Conservation (phyloP, 1,140 invertebrate species). For the Drosophila bifasciata region DNA sequence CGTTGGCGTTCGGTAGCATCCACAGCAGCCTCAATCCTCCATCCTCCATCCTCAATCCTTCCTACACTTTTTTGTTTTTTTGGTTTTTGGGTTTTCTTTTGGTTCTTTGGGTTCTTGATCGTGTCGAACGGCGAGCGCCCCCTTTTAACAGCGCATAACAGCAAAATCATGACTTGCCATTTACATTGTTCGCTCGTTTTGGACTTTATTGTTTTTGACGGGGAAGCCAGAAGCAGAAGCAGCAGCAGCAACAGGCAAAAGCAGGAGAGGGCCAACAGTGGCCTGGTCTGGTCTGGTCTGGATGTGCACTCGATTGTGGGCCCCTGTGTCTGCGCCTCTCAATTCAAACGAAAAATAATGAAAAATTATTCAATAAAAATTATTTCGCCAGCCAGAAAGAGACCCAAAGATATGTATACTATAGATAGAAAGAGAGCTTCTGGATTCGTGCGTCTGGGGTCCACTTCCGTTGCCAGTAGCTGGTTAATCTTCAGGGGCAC, state of each 20-base stretch:
- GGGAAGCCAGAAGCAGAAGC: conserved; percentile 17
- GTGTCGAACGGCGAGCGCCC: conserved; percentile 83
- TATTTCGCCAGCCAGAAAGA: conserved; percentile 66
- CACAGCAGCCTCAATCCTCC: conserved; percentile 29
- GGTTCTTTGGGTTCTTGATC: conserved; percentile 75
- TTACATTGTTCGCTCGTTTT: conserved; percentile 84
- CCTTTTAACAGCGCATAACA: conserved; percentile 84
- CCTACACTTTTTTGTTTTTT: conserved; percentile 51
- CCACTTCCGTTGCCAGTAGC: conserved; percentile 73
- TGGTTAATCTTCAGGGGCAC: conserved; percentile 63
- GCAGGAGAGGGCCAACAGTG: conserved; percentile 21
- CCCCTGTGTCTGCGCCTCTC: conserved; percentile 54
- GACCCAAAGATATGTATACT: conserved; percentile 10
- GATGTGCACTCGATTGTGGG: conserved; percentile 18
- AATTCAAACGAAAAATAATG: conserved; percentile 83
- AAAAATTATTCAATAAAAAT: conserved; percentile 84
- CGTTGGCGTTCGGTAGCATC: conserved; percentile 69
- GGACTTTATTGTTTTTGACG: conserved; percentile 84
- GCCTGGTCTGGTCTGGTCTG: conserved; percentile 23
- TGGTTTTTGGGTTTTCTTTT: conserved; percentile 58
- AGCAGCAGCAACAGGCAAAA: conserved; percentile 4
- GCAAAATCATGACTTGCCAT: conserved; percentile 84
- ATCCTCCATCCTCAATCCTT: conserved; percentile 33
- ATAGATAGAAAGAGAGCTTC: conserved; percentile 23
- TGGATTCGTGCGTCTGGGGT: conserved; percentile 65